These are phyloP conservation scores for Petromus typicus DNA, from an alignment of 2,113 vertebrate species.

Conservation along the genomic window DNA sequence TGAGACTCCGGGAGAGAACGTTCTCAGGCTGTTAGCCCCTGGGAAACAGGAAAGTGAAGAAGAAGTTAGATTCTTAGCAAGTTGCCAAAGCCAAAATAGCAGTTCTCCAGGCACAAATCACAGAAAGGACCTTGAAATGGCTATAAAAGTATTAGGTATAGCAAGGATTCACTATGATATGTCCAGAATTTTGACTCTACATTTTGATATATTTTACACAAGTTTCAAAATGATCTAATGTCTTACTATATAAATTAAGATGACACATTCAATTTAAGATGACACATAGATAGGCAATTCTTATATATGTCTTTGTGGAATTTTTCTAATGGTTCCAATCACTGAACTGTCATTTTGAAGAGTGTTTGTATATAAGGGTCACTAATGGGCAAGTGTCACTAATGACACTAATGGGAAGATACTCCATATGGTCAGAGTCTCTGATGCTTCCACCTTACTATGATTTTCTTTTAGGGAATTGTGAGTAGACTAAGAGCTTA, in stretches of 20 bases:
- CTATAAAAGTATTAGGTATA: background rate
- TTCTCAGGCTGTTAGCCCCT: background rate
- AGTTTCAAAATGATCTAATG: background rate
- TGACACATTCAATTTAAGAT: too few relatives aligned
- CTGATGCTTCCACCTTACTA: background rate
- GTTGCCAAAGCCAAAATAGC: background rate
- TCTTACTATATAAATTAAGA: background rate
- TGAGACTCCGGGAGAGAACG: background rate
- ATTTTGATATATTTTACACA: background rate
- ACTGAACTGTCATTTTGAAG: background rate
- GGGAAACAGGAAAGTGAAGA: rapidly evolving
- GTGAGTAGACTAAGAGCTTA: background rate
- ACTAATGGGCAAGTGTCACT: too few relatives aligned
- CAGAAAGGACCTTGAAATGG: background rate
- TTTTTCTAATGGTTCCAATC: background rate
- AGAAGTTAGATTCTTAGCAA: background rate
- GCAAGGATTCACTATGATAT: background rate
- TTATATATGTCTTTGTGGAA: background rate
- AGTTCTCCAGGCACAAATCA: background rate
- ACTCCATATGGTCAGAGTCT: background rate
- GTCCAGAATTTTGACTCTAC: background rate
- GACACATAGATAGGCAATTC: background rate
- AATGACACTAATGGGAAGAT: background rate
- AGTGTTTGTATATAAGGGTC: background rate
- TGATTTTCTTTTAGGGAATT: background rate